A percentile compares a stretch with the other conserved stretches of the same genome.
phyloP scores from a whole-genome alignment of 2,113 vertebrate genomes.

The Telmatochromis bifrenatus region DNA sequence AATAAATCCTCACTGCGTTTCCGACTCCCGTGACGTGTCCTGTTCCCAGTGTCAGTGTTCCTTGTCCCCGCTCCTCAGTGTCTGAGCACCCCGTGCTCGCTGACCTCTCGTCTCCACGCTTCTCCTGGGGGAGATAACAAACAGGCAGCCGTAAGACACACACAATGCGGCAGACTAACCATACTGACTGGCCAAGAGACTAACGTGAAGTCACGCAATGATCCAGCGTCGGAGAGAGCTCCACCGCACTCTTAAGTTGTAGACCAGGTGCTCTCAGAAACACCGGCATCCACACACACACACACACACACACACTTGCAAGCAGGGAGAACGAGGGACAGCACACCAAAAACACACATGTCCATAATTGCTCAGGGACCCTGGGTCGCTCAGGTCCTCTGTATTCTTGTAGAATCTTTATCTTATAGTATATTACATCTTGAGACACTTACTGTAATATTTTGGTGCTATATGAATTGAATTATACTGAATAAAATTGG shows the following conservation, averaged over 20 bases:
- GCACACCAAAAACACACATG: too few species aligned
- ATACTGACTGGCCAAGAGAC: neutral
- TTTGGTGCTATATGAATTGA: too few species aligned
- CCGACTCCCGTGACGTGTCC: fast-evolving
- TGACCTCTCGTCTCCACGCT: neutral
- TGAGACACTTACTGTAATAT: too few species aligned
- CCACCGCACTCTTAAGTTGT: fast-evolving
- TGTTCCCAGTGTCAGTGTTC: neutral
- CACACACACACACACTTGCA: neutral
- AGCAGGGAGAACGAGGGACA: too few species aligned
- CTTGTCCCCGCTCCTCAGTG: neutral
- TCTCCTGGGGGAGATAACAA: neutral
- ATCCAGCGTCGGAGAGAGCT: neutral
- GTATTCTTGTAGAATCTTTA: too few species aligned
- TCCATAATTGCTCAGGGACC: too few species aligned
- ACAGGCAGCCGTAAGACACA: neutral
- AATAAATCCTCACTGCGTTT: neutral
- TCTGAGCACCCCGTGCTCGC: neutral
- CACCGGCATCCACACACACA: neutral
- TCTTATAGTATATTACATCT: too few species aligned
- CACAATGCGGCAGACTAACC: fast-evolving
- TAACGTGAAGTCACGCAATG: neutral
- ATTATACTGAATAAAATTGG: too few species aligned
- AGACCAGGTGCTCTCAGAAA: neutral
- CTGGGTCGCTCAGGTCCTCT: too few species aligned